Percentiles rank a stretch among this genome's conserved stretches.
phyloP scores from a whole-genome alignment of 2,113 vertebrate genomes.

The Triplophysa rosa region DNA sequence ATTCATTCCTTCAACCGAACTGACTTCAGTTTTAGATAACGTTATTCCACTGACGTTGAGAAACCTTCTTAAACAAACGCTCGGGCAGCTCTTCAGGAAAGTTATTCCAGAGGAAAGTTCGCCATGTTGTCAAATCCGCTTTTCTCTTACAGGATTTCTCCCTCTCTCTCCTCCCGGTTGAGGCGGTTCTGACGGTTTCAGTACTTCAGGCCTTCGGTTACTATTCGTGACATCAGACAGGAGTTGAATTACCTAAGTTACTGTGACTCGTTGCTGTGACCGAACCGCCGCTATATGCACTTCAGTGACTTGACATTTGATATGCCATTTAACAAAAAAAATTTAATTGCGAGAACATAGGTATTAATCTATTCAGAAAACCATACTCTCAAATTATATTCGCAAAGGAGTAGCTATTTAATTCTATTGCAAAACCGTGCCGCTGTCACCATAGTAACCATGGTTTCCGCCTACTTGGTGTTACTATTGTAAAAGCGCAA shows the following conservation, averaged over 20 bases:
- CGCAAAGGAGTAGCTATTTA: no score
- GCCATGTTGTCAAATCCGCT: conserved; percentile 73
- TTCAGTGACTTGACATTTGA: no score
- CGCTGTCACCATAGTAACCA: background rate
- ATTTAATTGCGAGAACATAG: background rate
- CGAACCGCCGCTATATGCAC: no score
- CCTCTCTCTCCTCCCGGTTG: conserved; percentile 62
- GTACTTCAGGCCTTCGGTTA: conserved; percentile 63
- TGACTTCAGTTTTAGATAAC: background rate
- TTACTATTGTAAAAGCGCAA: no score
- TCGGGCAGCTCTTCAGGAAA: conserved; percentile 40
- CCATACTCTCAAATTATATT: no score
- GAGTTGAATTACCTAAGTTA: conserved; percentile 69
- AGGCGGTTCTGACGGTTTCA: conserved; percentile 68
- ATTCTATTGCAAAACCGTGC: background rate
- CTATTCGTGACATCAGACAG: conserved; percentile 70
- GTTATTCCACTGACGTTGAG: background rate
- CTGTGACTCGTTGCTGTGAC: conserved; percentile 19
- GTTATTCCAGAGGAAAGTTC: conserved; percentile 62
- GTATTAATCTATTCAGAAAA: no score
- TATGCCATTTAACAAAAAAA: no score
- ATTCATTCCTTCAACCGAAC: background rate
- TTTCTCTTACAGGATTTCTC: conserved; percentile 43
- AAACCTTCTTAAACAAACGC: conserved; percentile 29
- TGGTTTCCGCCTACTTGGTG: no score